Base-by-base conservation (phyloP, 2,113 vertebrate species). In the Maccullochella peelii region DNA sequence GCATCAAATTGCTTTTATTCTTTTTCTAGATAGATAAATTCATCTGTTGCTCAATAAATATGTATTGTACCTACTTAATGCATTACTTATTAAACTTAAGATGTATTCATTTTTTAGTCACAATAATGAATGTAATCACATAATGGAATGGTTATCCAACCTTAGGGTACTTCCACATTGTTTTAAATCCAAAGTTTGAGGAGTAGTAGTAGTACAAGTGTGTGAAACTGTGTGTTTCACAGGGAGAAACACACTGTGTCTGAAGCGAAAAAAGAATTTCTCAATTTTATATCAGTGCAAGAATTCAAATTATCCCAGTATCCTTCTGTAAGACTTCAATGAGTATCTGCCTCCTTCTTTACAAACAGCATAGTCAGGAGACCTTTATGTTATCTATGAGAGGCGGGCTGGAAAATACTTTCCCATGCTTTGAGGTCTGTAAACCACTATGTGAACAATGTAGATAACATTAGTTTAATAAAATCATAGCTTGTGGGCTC, bases 381-480 rank as follows among this genome's bases (percentile, higher is more conserved):
- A 90, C 77, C 66, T 79, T 77, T 59, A 70, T 77, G 77, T 77
- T 86, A 68, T 90, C 65, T 82, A 47, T n/a, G 66, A 58, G 38
- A 67, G 62, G 50, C 27, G 21, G 49, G 59, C 57, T 42, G 65
- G 49, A 88, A 88, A 84, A 75, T 40, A 50, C 18, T 54, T 73
- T 40, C 6, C 20, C 40, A 59, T 71, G 36, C 66, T 87, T 23
- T 69, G 38, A 83, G 59, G 55, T 83, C 74, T 75, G 72, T 75
- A 79, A 67, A 79, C 49, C 57, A 59, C 52, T 78, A 23, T 78
- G 72, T 74, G 80, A 90, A 87, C 73, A 83, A 80, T 82, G 62
- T 36, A 69, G 84, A 77, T 80, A 91, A 83, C 59, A 83, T 87
- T 79, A 12, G 57, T 77, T 87, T 71, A 84, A 86, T 82, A 74